These are phyloP conservation scores for Drosophila bocki DNA, from an alignment of 1,140 invertebrate species.

Conservation along the genomic window DNA sequence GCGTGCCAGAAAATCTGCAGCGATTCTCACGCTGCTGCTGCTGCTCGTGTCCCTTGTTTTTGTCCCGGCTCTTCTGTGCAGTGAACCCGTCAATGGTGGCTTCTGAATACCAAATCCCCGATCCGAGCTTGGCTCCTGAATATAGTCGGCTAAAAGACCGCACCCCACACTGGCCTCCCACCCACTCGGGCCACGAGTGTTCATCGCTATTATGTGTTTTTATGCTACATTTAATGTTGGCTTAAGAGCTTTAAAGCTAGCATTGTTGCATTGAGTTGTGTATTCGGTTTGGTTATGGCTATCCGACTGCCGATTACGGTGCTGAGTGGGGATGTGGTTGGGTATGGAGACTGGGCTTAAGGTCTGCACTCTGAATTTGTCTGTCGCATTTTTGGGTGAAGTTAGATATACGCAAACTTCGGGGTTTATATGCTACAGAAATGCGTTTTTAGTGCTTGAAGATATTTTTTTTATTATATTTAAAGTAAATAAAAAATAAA, in stretches of 20 bases:
- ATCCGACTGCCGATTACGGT: conserved; percentile 12
- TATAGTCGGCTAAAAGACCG: conserved; percentile 29
- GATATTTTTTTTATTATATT: neutral
- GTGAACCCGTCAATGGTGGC: conserved; percentile 71
- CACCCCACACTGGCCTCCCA: conserved; percentile 6
- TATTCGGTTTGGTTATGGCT: conserved; percentile 31
- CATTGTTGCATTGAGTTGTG: conserved; percentile 74
- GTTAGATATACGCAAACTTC: too few relatives aligned
- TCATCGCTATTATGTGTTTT: conserved; percentile 81
- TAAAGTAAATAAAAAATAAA: neutral
- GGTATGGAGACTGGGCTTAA: neutral
- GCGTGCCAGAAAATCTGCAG: conserved; percentile 82
- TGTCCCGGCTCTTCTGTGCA: conserved; percentile 59
- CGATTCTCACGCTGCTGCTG: conserved; percentile 82
- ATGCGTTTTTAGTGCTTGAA: neutral
- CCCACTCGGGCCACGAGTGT: conserved; percentile 25
- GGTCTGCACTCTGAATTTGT: neutral
- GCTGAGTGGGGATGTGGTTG: neutral
- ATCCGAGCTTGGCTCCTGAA: conserved; percentile 45
- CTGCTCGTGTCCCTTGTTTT: conserved; percentile 51
- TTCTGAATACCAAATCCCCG: conserved; percentile 46
- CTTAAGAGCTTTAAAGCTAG: conserved; percentile 85
- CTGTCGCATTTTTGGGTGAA: neutral
- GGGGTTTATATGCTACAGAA: neutral
- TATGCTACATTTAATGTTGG: conserved; percentile 85